These are phyloP conservation scores for Acrocephalus kingi DNA, from an alignment of 2,113 vertebrate species.

Conservation along the genomic window DNA sequence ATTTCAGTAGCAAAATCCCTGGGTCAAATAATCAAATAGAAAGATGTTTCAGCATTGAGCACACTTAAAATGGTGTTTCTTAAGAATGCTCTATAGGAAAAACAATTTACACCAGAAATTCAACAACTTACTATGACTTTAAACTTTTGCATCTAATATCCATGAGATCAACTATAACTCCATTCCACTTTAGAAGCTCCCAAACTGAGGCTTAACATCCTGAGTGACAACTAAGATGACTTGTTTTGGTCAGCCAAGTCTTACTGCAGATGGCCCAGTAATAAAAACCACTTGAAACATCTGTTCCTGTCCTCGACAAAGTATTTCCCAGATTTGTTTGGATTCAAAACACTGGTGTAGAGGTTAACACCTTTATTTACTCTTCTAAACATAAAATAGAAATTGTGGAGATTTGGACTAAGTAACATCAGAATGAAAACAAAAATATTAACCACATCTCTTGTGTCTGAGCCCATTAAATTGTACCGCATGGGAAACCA, in stretches of 20 bases:
- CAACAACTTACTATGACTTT: background rate
- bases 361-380: background rate
- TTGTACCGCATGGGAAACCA: background rate
- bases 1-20: background rate
- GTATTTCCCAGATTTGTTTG: background rate
- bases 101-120: background rate
- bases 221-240: background rate
- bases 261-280: background rate
- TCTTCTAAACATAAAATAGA: background rate
- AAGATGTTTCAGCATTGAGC: background rate
- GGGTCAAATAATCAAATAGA: background rate
- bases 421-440: background rate
- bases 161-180: background rate
- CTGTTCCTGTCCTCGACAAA: background rate
- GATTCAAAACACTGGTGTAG: background rate
- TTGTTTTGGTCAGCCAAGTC: background rate
- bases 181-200: background rate
- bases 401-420: background rate
- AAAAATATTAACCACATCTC: background rate
- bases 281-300: background rate
- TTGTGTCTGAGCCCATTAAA: background rate
- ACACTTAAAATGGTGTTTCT: background rate
- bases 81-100: background rate
- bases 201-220: background rate
- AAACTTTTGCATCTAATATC: background rate